Evolutionary conservation across 2,797 vertebrate species (phyloP).

Genomic region (Peromyscus melanophrys): DNA sequence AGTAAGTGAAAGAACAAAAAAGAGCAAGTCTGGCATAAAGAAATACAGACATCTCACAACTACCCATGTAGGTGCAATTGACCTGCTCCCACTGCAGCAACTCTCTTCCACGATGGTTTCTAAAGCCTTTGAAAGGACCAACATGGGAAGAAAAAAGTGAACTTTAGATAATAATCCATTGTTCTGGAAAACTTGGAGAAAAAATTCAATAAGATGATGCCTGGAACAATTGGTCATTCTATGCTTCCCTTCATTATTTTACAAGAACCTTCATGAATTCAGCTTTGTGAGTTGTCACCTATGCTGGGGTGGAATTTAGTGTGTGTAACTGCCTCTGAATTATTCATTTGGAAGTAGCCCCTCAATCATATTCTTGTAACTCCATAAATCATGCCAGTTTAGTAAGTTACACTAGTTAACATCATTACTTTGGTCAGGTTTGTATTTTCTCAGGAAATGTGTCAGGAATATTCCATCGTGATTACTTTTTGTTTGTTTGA

Average conservation of each 20-base stretch:
- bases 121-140: not conserved
- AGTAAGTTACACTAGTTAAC: not conserved
- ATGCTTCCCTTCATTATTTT: not conserved
- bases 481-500: constrained; percentile 76
- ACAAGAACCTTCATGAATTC: not conserved
- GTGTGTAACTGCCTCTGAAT: not conserved
- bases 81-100: not conserved
- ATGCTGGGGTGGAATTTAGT: not conserved
- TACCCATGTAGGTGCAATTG: rapidly evolving
- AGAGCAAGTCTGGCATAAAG: not conserved
- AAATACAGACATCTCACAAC: not conserved
- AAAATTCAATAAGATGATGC: not conserved
- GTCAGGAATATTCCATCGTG: constrained; percentile 55
- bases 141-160: not conserved
- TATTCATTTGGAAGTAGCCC: not conserved
- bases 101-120: not conserved
- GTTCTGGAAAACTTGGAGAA: not conserved
- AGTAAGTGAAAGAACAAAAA: not conserved
- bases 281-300: not conserved
- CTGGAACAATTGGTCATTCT: not conserved
- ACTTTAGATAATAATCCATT: not conserved
- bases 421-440: not conserved
- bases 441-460: not conserved
- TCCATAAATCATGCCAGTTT: not conserved
- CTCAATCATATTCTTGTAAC: not conserved